These are phyloP conservation scores for Mercenaria mercenaria DNA, from an alignment of 1,140 invertebrate species.

Conservation along the genomic window DNA sequence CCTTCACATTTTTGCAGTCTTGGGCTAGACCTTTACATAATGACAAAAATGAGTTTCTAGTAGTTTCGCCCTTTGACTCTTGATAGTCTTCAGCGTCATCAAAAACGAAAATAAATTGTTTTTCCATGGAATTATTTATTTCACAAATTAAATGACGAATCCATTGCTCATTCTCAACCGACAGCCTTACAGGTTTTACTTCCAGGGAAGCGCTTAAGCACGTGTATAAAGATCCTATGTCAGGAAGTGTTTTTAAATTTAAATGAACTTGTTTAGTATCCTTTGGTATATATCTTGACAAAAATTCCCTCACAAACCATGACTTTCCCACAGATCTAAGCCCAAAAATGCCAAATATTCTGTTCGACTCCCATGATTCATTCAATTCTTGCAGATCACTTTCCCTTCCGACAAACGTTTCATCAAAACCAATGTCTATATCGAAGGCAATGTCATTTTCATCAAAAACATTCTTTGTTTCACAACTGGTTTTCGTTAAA, in stretches of 20 bases:
- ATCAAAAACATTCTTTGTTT: no score
- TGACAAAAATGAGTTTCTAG: slow-evolving; percentile 30
- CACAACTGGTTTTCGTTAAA: no score
- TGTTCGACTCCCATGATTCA: background rate
- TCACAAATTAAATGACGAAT: background rate
- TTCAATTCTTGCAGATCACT: slow-evolving; percentile 7
- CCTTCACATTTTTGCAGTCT: slow-evolving; percentile 17
- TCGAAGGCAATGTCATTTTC: no score
- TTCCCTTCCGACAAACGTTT: slow-evolving; percentile 49
- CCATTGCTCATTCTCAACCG: background rate
- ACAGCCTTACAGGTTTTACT: background rate
- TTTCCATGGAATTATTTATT: background rate
- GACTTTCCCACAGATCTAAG: slow-evolving; percentile 61
- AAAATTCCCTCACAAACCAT: slow-evolving; percentile 39
- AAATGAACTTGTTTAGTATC: background rate
- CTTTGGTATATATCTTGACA: background rate
- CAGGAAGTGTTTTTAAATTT: background rate
- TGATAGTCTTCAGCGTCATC: slow-evolving; percentile 62
- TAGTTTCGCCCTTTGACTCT: background rate
- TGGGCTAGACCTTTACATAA: background rate
- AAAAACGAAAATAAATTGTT: slow-evolving; percentile 45
- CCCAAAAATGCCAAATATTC: slow-evolving; percentile 63
- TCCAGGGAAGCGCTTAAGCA: background rate
- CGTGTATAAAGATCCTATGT: slow-evolving; percentile 1
- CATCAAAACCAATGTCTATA: slow-evolving; percentile 29